Conservation (phyloP, 2,797 vertebrate species). For the Paguma larvata region DNA sequence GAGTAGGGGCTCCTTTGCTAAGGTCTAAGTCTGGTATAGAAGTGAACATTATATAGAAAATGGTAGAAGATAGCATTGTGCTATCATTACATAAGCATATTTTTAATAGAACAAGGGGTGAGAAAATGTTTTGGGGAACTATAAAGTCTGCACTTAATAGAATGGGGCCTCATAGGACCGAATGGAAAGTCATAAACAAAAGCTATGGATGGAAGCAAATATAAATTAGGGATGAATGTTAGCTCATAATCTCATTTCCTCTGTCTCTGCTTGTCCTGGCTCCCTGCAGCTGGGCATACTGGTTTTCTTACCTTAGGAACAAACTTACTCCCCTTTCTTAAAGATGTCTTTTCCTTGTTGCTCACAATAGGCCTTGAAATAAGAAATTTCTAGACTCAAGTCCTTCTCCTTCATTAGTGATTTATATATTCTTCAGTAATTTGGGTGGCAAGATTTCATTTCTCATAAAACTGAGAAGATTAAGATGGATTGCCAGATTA, state of each 20-base stretch:
- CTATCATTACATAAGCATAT: not conserved
- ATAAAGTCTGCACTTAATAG: not conserved
- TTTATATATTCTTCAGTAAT: not conserved
- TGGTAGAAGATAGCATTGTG: not conserved
- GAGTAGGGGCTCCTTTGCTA: no score
- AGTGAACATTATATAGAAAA: not conserved
- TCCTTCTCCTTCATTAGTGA: not conserved
- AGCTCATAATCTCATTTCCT: not conserved
- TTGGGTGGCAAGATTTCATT: not conserved
- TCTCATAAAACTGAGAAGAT: slow-evolving; percentile 5
- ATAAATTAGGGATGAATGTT: not conserved
- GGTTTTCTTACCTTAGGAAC: not conserved
- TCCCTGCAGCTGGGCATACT: not conserved
- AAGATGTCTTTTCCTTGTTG: not conserved
- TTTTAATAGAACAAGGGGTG: not conserved
- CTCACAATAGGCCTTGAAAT: not conserved
- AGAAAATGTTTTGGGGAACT: not conserved
- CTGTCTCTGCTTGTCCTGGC: not conserved
- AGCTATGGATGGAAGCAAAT: not conserved
- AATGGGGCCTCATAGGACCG: not conserved
- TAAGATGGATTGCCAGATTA: not conserved
- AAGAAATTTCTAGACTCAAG: not conserved
- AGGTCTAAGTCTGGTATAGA: not conserved
- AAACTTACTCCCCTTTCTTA: not conserved
- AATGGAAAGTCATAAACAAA: not conserved